phyloP scores from a whole-genome alignment of 1,140 invertebrate species.

The Scaptomyza montana region DNA sequence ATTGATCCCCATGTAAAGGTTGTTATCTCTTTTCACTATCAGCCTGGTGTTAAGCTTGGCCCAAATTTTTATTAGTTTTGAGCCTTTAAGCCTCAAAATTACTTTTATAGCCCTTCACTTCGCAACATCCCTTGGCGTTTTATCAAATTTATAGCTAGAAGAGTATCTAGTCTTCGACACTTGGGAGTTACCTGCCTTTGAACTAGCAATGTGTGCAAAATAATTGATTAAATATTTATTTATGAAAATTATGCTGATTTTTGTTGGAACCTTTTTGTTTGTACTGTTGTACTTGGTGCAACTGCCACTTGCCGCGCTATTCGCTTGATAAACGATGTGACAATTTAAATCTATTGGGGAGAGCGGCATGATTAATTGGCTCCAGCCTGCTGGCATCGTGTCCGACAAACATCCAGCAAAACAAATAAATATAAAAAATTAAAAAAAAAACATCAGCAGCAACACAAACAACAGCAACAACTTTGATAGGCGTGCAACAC shows the following conservation, averaged over 20 bases:
- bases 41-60: too few relatives aligned
- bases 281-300: conserved; percentile 10
- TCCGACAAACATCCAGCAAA: conserved; percentile 56
- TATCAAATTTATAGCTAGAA: not conserved
- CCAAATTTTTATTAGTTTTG: too few relatives aligned
- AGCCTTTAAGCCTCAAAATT: too few relatives aligned
- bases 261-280: not conserved
- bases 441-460: conserved; percentile 22
- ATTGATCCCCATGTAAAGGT: not conserved
- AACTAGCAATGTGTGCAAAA: not conserved
- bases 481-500: conserved; percentile 40
- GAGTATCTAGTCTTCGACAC: not conserved
- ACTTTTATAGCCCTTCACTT: too few relatives aligned
- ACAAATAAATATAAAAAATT: conserved; percentile 40
- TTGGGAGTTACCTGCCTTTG: not conserved
- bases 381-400: conserved; percentile 46
- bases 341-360: conserved; percentile 80
- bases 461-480: conserved; percentile 2
- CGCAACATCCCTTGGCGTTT: not conserved
- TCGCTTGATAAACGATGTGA: conserved; percentile 75
- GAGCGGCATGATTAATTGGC: conserved; percentile 69
- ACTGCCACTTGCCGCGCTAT: conserved; percentile 9
- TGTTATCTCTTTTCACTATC: too few relatives aligned
- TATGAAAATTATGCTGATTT: conserved; percentile 44
- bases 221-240: conserved; percentile 55